Evolutionary conservation across 2,113 vertebrate species (phyloP).

Genomic region (Tragelaphus buxtoni): DNA sequence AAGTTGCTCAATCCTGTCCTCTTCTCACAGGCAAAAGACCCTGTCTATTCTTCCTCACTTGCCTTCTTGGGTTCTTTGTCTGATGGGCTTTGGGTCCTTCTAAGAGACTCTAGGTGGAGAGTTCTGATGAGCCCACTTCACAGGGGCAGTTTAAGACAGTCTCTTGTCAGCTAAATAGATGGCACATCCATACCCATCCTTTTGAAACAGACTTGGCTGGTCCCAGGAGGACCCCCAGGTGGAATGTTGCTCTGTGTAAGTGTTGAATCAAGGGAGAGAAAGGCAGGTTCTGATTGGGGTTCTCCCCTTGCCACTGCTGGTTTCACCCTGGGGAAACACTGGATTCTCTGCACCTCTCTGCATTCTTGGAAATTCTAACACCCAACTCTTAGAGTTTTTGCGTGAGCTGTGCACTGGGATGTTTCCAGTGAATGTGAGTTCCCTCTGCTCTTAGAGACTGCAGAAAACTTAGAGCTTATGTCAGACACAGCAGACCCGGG

Average conservation of each 20-base stretch:
- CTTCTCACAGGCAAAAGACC: not conserved
- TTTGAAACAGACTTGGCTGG: not conserved
- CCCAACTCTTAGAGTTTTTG: not conserved
- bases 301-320: not conserved
- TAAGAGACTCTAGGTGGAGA: not conserved
- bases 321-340: not conserved
- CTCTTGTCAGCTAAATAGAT: not conserved
- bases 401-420: not conserved
- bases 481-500: fast-evolving
- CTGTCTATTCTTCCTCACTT: not conserved
- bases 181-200: not conserved
- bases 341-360: not conserved
- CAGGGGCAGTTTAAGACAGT: not conserved
- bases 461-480: not conserved
- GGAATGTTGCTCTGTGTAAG: not conserved
- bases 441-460: not conserved
- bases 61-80: not conserved
- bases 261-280: not conserved
- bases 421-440: not conserved
- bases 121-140: not conserved
- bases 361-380: not conserved
- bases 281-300: not conserved
- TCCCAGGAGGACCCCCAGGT: not conserved
- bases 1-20: not conserved
- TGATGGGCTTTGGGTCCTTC: not conserved